Evolutionary conservation across 2,797 vertebrate species (phyloP).

Genomic region (Sciurus carolinensis): DNA sequence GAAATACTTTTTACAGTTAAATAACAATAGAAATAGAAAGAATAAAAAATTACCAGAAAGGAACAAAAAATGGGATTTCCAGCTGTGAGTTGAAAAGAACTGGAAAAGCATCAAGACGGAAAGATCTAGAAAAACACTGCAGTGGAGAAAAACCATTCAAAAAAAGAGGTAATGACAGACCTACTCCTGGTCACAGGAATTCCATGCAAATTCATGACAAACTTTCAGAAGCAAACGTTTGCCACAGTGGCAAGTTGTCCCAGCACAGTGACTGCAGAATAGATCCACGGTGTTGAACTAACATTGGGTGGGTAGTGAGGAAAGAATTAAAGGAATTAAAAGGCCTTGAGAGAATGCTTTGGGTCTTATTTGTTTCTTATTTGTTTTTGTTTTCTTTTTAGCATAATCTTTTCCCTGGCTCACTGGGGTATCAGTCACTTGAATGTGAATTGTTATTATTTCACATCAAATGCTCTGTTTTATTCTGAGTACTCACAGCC

Average conservation of each 20-base stretch:
- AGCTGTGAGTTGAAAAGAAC: slow-evolving; percentile 72
- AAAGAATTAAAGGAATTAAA: not conserved
- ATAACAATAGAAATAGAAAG: slow-evolving; percentile 78
- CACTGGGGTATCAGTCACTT: not conserved
- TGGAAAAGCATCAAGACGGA: slow-evolving; percentile 63
- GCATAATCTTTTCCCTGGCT: not conserved
- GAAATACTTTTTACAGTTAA: slow-evolving; percentile 81
- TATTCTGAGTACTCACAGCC: not conserved
- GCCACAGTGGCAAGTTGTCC: not conserved
- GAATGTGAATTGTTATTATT: slow-evolving; percentile 11
- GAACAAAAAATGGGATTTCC: slow-evolving; percentile 74
- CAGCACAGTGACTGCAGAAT: not conserved
- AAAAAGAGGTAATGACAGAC: not conserved
- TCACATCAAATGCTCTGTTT: slow-evolving; percentile 1
- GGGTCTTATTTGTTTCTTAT: not conserved
- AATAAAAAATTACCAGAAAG: slow-evolving; percentile 76
- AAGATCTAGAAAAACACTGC: slow-evolving; percentile 63
- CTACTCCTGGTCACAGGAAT: not conserved
- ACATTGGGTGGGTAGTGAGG: not conserved
- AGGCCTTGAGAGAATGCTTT: not conserved
- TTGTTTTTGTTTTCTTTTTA: not conserved
- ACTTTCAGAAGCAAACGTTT: not conserved
- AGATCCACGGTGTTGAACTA: not conserved
- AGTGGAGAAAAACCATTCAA: not conserved
- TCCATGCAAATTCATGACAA: not conserved